These are phyloP conservation scores for Macheiramphus alcinus DNA, from an alignment of 2,113 vertebrate species.

Conservation along the genomic window DNA sequence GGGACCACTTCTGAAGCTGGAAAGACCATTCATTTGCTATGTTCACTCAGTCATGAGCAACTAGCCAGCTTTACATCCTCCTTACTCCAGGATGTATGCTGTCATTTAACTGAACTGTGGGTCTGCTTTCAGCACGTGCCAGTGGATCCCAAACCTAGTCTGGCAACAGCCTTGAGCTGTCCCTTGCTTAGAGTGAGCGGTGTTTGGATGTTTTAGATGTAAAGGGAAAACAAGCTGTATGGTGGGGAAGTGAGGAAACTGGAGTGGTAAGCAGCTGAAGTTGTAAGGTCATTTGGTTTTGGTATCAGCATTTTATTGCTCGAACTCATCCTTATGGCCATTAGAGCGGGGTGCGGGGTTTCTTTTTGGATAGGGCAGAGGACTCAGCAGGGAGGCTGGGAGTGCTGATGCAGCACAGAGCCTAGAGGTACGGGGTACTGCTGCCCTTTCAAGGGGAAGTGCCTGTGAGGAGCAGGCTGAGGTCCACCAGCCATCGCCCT, in stretches of 20 bases:
- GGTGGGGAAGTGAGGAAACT: neutral
- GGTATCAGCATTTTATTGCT: neutral
- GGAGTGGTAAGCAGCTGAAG: neutral
- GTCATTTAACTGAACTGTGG: neutral
- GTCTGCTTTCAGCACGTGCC: neutral
- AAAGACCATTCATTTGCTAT: neutral
- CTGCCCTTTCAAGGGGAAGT: neutral
- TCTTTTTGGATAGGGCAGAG: neutral
- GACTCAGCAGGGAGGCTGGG: neutral
- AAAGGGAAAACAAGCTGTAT: neutral
- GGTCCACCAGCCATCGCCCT: neutral
- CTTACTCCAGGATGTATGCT: neutral
- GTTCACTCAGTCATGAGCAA: neutral
- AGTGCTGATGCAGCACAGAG: neutral
- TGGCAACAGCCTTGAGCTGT: neutral
- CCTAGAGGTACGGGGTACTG: fast-evolving
- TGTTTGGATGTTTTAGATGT: neutral
- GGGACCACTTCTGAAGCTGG: neutral
- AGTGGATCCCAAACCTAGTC: neutral
- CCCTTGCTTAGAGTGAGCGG: neutral
- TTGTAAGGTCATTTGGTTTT: neutral
- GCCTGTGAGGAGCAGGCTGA: neutral
- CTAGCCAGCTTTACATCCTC: neutral
- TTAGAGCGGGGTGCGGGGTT: neutral
- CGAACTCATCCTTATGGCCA: neutral